Percentiles rank a stretch among this genome's conserved stretches.
Conservation (phyloP, 2,113 vertebrate species). For the Rhipidura dahli region DNA sequence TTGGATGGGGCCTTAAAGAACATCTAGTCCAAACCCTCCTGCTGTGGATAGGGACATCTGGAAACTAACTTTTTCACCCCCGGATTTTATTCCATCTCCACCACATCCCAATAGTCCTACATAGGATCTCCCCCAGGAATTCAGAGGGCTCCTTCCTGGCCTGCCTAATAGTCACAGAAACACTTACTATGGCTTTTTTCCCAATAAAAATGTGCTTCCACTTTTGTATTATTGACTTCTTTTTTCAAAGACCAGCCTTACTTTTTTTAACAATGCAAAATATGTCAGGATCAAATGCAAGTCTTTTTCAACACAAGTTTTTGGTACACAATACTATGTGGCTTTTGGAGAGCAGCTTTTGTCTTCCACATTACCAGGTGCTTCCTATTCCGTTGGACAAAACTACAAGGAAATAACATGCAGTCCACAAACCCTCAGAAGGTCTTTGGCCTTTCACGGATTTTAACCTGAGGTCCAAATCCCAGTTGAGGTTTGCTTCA, state of each 20-base stretch:
- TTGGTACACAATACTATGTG: neutral
- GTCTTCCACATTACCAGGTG: constrained; percentile 12
- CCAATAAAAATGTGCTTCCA: neutral
- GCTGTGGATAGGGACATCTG: neutral
- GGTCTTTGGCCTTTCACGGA: neutral
- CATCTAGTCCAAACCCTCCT: neutral
- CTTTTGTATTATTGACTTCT: neutral
- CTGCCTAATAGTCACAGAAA: neutral
- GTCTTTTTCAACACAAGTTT: neutral
- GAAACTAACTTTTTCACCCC: neutral
- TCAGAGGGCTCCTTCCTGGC: neutral
- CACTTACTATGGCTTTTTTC: neutral
- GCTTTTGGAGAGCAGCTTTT: neutral
- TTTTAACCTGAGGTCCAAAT: neutral
- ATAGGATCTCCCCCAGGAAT: neutral
- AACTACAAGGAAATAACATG: neutral
- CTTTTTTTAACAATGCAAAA: neutral
- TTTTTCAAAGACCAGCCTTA: neutral
- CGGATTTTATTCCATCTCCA: neutral
- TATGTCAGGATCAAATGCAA: neutral
- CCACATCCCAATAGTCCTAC: neutral
- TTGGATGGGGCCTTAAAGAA: neutral
- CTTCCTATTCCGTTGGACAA: constrained; percentile 35
- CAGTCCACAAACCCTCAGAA: neutral
- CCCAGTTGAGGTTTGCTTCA: neutral